phyloP scores from a whole-genome alignment of 2,888 invertebrate genomes.

The Invenusta paracnida region DNA sequence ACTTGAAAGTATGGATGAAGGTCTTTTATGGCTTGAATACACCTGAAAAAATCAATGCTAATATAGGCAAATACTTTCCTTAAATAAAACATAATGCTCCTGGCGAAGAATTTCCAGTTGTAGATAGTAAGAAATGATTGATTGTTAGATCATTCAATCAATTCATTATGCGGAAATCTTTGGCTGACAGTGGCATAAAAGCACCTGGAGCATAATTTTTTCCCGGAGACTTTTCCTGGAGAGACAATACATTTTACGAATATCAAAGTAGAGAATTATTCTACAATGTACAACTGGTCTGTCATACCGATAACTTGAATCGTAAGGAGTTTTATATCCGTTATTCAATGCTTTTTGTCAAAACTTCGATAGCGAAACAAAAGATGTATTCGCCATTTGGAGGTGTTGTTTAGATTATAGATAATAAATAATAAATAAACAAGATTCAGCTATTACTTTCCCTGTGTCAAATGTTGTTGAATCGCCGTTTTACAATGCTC shows the following conservation, averaged over 20 bases:
- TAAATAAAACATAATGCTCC: neutral
- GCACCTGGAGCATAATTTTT: slow-evolving; percentile 46
- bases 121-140: neutral
- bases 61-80: neutral
- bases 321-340: neutral
- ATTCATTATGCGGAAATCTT: neutral
- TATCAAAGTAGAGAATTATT: slow-evolving; percentile 2
- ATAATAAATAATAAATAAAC: neutral
- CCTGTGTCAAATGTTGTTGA: slow-evolving; percentile 8
- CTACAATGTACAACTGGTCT: slow-evolving; percentile 43
- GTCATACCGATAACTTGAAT: slow-evolving; percentile 46
- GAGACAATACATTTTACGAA: slow-evolving; percentile 15
- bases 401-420: slow-evolving; percentile 31
- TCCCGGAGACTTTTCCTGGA: slow-evolving; percentile 48
- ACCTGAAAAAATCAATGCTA: neutral
- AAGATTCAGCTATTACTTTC: neutral
- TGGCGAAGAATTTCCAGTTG: neutral
- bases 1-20: neutral
- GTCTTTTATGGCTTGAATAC: neutral
- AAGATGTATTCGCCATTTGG: slow-evolving; percentile 32
- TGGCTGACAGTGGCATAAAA: slow-evolving; percentile 40
- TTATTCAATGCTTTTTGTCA: neutral
- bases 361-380: neutral
- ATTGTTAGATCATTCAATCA: neutral
- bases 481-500: slow-evolving; percentile 28